A percentile compares a stretch with the other conserved stretches of the same genome.
Evolutionary conservation across 2,797 vertebrate genomes (phyloP).

Genomic region (Tinamus major): DNA sequence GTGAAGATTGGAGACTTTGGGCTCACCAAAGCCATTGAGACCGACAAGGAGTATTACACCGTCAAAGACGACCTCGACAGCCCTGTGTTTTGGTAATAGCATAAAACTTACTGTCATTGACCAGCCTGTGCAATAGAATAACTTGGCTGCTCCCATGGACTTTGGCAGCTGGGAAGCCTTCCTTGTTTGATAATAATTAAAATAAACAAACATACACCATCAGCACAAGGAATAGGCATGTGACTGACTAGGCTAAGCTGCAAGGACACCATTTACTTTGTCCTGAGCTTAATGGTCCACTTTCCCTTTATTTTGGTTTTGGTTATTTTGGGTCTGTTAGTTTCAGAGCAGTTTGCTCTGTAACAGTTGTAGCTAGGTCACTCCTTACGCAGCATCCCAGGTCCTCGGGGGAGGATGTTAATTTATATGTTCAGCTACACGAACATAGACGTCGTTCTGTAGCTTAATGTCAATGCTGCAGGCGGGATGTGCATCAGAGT

Average conservation of each 20-base stretch:
- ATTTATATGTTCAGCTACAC: rapidly evolving
- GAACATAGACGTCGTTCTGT: rapidly evolving
- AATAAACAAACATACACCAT: rapidly evolving
- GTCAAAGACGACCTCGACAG: slow-evolving; percentile 95
- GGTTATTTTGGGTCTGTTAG: not conserved
- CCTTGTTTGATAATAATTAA: rapidly evolving
- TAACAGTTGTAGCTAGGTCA: not conserved
- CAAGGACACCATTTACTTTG: not conserved
- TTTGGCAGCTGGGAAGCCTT: rapidly evolving
- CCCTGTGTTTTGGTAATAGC: slow-evolving; percentile 93
- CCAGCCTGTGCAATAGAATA: rapidly evolving
- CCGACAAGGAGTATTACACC: slow-evolving; percentile 94
- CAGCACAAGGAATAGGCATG: not conserved
- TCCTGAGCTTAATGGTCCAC: not conserved
- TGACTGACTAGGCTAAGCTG: rapidly evolving
- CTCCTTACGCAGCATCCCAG: rapidly evolving
- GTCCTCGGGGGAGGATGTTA: rapidly evolving
- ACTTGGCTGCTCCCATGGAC: not conserved
- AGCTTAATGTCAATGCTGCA: rapidly evolving
- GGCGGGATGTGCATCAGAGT: rapidly evolving
- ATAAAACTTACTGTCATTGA: rapidly evolving
- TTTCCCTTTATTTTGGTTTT: not conserved
- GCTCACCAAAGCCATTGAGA: slow-evolving; percentile 95
- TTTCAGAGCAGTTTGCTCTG: not conserved
- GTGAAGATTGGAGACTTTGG: slow-evolving; percentile 99